Base-by-base conservation (phyloP, 2,113 vertebrate species). In the Odontesthes bonariensis region DNA sequence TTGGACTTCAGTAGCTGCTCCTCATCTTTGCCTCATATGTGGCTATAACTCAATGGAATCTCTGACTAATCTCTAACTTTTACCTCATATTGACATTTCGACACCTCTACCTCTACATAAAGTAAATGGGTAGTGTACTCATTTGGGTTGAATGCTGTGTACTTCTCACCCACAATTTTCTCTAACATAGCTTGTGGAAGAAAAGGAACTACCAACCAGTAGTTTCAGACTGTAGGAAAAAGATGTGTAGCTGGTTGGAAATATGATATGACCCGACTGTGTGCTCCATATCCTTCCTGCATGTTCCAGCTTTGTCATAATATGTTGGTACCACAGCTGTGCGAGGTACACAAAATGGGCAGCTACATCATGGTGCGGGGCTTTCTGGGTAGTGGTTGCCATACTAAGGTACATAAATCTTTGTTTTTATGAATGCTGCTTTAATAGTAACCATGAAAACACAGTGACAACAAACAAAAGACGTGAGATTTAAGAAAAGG, bases 21-120 rank as follows among this genome's bases (percentile, higher is more conserved):
- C 51, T 62, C n/a, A 62, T 49, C 8, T 31, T 60, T n/a, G 49
- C 32, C 64, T 59, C 44, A 75, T 66, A 58, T 57, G 46, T 22
- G 35, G 44, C 62, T 44, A 62, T 12, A 44, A 32, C 19, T 17
- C 46, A 20, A 13, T 53, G 23, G 33, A 44, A 44, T 54, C 14
- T 65, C 44, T 31, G 40, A 51, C 14, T 38, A 10, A 38, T 38
- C 35, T 38, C 10, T 38, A 10, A 49, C 46, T n/a, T 49, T 59
- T 20, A 20, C 19, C n/a, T 40, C 4, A 40, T 59, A 13, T 22
- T 33, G 9, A 38, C 33, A 35, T 49, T 6, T 19, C 33, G 22
- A 22, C 57, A 20, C n/a, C 22, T 40, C n/a, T 22, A 22, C 51
- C 6, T 22, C 31, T 38, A 14, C 19, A n/a, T 9, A 17, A 35